phyloP scores from a whole-genome alignment of 2,797 vertebrate genomes.

The Sebastes trivittatus region DNA sequence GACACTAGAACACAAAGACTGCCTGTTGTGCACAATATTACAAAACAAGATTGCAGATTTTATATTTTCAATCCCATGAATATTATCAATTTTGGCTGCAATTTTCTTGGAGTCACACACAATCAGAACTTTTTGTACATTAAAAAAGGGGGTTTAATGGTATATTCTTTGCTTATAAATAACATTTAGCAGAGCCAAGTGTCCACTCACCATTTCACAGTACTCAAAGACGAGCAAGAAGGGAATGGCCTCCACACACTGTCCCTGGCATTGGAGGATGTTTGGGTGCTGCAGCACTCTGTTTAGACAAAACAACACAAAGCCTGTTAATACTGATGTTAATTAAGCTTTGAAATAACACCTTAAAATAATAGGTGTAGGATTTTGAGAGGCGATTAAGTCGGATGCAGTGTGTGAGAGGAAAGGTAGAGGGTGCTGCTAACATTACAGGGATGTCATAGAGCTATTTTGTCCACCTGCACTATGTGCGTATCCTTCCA shows the following conservation, averaged over 20 bases:
- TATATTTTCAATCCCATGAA: background rate
- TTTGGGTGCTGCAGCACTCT: constrained; percentile 93
- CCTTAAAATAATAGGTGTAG: background rate
- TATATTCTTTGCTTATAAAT: background rate
- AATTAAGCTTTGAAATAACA: background rate
- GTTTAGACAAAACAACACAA: constrained; percentile 26
- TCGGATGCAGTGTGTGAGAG: constrained; percentile 27
- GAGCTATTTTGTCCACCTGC: background rate
- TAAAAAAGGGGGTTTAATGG: background rate
- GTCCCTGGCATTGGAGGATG: constrained; percentile 93
- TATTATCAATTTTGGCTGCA: background rate
- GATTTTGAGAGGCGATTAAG: background rate
- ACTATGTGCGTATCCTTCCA: background rate
- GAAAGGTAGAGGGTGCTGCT: constrained; percentile 56
- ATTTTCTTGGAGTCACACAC: background rate
- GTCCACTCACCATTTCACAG: constrained; percentile 93
- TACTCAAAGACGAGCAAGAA: constrained; percentile 96
- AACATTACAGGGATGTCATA: constrained; percentile 15
- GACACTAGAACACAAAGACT: background rate
- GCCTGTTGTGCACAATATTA: background rate
- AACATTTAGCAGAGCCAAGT: background rate
- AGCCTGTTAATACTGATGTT: background rate
- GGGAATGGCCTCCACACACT: constrained; percentile 96
- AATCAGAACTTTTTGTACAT: background rate
- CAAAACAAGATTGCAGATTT: background rate